Base-by-base conservation (phyloP, 2,888 invertebrate genomes). In the Rotaria macrura region DNA sequence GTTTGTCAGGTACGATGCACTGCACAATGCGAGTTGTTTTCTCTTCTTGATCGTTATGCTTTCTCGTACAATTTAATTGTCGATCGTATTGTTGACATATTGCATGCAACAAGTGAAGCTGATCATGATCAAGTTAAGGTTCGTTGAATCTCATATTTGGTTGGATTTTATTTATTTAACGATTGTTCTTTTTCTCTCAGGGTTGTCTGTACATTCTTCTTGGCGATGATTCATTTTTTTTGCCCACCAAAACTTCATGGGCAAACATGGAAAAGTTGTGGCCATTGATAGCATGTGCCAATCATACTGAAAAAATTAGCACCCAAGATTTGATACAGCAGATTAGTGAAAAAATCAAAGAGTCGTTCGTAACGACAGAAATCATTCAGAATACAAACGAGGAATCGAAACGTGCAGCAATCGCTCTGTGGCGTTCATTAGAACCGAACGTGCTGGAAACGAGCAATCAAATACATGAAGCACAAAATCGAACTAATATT, bases 271-370 rank as follows among this genome's bases (percentile, higher is more conserved):
- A 92, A 57, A 91, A 93, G 43, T 90, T 96, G 0, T 96, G 96
- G 95, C 94, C 95, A 0, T 93, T 94, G 2, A 89, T 96, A 34
- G 92, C 95, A 0, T 92, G 93, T 86, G 94, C 95, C 0, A 94
- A 94, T 87, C 94, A 95, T 84, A 95, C 95, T 4, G 96, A 96
- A 89, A 96, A 96, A 89, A 94, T 94, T 0, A 79, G 74, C 20
- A 79, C 14, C 5, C 43, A 23, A 79, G 25, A 20, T 38, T 23
- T 79, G 12, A 43, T 79, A 0, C 40, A 79, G 12, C 17, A 25
- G 7, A 79, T 79, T 5, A 14, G 43, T 29, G 5, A 43, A 9
- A 79, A 38, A 23, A 23, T 79, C 43, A 23, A 2, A 49, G 17
- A 49, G 49, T 14, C 17, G 49, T 49, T 49, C 17, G 49, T 49